phyloP scores from a whole-genome alignment of 2,113 vertebrate species.

The Bambusicola thoracicus region DNA sequence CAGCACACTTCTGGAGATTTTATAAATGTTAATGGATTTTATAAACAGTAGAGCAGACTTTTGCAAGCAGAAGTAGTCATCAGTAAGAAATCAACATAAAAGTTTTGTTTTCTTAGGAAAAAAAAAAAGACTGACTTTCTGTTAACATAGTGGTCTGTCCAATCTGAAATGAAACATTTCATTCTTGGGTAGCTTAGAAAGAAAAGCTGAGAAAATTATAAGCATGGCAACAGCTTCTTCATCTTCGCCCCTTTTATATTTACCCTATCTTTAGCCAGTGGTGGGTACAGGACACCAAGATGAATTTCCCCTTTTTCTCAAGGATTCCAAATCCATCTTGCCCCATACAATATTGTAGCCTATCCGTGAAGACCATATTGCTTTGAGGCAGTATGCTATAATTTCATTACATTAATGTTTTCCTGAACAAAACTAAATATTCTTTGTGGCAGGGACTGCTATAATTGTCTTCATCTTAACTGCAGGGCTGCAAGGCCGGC shows the following conservation, averaged over 20 bases:
- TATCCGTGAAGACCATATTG: neutral
- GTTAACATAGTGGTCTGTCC: neutral
- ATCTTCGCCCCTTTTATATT: neutral
- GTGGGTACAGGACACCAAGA: neutral
- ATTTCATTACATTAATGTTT: neutral
- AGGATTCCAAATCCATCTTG: neutral
- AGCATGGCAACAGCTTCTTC: neutral
- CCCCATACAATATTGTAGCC: neutral
- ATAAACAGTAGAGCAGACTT: neutral
- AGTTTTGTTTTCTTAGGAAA: neutral
- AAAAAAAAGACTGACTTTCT: neutral
- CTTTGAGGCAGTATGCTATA: neutral
- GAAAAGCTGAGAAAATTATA: neutral
- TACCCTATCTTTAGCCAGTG: neutral
- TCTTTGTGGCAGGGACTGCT: neutral
- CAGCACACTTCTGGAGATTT: neutral
- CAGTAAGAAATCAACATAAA: neutral
- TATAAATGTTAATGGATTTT: neutral
- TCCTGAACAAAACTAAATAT: neutral
- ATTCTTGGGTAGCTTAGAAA: neutral
- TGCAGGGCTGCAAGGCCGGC: neutral
- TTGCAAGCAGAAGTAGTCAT: neutral
- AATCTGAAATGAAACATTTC: neutral
- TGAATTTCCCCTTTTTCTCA: neutral
- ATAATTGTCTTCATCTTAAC: neutral